Percentiles rank a stretch among this genome's conserved stretches.
These are phyloP conservation scores for Brenthis ino DNA, from an alignment of 2,888 invertebrate species.

Conservation along the genomic window DNA sequence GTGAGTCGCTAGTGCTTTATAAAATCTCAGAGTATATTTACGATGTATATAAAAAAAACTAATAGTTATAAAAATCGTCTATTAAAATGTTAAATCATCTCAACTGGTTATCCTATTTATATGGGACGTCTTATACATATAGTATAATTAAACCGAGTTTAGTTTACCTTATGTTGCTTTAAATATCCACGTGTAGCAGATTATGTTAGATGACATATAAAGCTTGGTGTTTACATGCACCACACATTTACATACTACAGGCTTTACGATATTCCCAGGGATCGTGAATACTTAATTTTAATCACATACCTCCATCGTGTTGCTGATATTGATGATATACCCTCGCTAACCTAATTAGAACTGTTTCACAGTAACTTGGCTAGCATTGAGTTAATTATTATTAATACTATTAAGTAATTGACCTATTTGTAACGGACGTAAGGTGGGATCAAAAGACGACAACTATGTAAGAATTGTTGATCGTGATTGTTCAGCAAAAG, in stretches of 20 bases:
- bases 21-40: too few species aligned
- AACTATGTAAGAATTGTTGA: too few species aligned
- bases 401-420: slow-evolving; percentile 12
- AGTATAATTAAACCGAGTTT: neutral
- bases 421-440: neutral
- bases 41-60: too few species aligned
- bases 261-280: slow-evolving; percentile 31
- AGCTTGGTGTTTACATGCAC: slow-evolving; percentile 15
- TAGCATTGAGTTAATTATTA: slow-evolving; percentile 1
- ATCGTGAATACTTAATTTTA: slow-evolving; percentile 41
- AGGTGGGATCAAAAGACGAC: too few species aligned
- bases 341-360: slow-evolving; percentile 18
- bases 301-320: slow-evolving; percentile 30
- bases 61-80: too few species aligned
- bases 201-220: slow-evolving; percentile 15
- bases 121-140: neutral
- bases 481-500: too few species aligned
- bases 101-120: neutral
- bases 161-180: slow-evolving; percentile 5
- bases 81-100: too few species aligned
- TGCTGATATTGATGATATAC: slow-evolving; percentile 34
- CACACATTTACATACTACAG: slow-evolving; percentile 42
- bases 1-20: too few species aligned
- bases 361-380: neutral
- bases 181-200: slow-evolving; percentile 11